Evolutionary conservation across 2,113 vertebrate species (phyloP).

Genomic region (Ondatra zibethicus): DNA sequence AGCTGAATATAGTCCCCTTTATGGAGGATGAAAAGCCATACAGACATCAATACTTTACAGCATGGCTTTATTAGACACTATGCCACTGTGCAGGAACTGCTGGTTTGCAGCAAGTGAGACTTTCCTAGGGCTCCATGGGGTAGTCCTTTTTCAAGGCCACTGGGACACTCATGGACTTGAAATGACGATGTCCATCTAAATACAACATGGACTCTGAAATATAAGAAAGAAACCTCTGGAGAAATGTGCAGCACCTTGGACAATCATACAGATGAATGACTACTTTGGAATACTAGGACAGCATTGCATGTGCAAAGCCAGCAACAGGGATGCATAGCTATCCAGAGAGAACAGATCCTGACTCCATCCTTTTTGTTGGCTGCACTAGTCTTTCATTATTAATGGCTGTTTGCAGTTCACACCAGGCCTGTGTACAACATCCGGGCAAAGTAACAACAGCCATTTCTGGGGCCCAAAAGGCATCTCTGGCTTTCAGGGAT

Average conservation of each 20-base stretch:
- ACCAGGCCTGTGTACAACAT: neutral
- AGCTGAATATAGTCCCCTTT: slow-evolving; percentile 16
- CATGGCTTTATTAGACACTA: neutral
- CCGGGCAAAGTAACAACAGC: neutral
- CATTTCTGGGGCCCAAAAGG: neutral
- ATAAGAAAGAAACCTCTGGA: slow-evolving; percentile 46
- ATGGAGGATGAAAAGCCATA: slow-evolving; percentile 17
- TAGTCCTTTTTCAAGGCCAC: slow-evolving; percentile 33
- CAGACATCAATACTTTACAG: neutral
- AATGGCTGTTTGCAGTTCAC: neutral
- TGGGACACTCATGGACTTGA: slow-evolving; percentile 87
- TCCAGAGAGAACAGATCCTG: neutral
- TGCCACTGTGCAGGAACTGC: neutral
- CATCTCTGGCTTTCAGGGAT: neutral
- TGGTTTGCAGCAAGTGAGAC: slow-evolving; percentile 19
- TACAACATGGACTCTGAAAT: slow-evolving; percentile 97
- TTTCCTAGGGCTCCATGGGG: slow-evolving; percentile 52
- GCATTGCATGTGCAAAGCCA: neutral
- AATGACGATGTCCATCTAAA: slow-evolving; percentile 97
- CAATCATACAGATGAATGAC: neutral
- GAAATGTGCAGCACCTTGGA: neutral
- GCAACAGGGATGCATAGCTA: neutral
- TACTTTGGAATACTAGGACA: neutral
- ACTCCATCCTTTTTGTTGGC: neutral
- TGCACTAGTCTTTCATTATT: neutral